A percentile compares a stretch with the other conserved stretches of the same genome.
phyloP scores from a whole-genome alignment of 2,797 vertebrate genomes.

The Crocidura indochinensis region DNA sequence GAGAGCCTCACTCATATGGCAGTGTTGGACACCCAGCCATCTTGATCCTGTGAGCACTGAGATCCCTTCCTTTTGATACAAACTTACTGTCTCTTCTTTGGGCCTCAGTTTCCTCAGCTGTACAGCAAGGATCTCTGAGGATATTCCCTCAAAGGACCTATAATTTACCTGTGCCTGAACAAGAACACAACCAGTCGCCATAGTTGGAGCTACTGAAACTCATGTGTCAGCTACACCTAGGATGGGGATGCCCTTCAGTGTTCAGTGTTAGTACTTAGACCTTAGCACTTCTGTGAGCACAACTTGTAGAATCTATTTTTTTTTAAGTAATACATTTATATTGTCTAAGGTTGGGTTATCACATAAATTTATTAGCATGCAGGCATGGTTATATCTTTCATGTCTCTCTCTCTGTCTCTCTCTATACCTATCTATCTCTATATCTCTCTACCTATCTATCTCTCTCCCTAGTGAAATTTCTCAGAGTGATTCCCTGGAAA shows the following conservation, averaged over 20 bases:
- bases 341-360: not conserved
- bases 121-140: constrained; percentile 30
- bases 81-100: not conserved
- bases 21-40: not conserved
- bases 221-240: constrained; percentile 14
- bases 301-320: not conserved
- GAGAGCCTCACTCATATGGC: constrained; percentile 43
- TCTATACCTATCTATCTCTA: constrained; percentile 39
- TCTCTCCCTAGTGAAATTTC: constrained; percentile 92
- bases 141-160: constrained; percentile 14
- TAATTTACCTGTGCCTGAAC: not conserved
- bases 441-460: constrained; percentile 17
- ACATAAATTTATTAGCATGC: constrained; percentile 22
- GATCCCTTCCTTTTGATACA: not conserved
- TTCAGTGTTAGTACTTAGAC: no score
- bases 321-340: not conserved
- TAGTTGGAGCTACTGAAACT: constrained; percentile 24
- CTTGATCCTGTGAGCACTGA: not conserved
- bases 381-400: constrained; percentile 62
- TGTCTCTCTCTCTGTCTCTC: constrained; percentile 29
- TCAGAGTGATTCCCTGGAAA: constrained; percentile 93
- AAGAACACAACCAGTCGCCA: not conserved
- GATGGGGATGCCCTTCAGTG: not conserved
- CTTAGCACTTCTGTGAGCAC: not conserved
- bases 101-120: constrained; percentile 7